Evolutionary conservation across 2,888 invertebrate genomes (phyloP).

Genomic region (Polydrusus pterygomalis): DNA sequence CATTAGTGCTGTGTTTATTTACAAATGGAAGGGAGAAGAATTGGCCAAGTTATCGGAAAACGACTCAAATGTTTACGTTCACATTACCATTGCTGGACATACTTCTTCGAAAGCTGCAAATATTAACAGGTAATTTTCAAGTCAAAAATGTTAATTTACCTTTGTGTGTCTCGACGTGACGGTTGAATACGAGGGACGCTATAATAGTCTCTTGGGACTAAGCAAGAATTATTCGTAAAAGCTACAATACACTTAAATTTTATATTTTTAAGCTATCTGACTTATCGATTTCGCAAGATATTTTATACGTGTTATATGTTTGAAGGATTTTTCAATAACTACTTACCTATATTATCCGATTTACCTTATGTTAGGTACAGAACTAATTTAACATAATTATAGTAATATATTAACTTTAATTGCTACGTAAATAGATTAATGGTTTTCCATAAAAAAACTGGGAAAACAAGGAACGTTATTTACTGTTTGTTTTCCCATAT

Average conservation of each 20-base stretch:
- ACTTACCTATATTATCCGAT: too few relatives aligned
- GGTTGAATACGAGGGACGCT: neutral
- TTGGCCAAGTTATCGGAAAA: slow-evolving; percentile 82
- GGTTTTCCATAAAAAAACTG: neutral
- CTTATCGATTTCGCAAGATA: too few relatives aligned
- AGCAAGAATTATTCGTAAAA: too few relatives aligned
- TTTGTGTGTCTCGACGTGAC: neutral
- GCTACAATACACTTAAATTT: too few relatives aligned
- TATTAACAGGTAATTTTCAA: slow-evolving; percentile 80
- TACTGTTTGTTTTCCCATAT: slow-evolving; percentile 2
- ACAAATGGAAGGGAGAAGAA: slow-evolving; percentile 85
- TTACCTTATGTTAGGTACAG: neutral
- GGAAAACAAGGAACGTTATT: neutral
- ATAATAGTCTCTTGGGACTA: too few relatives aligned
- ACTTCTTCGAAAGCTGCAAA: slow-evolving; percentile 75
- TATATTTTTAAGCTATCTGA: too few relatives aligned
- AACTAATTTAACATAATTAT: neutral
- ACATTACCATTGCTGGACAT: slow-evolving; percentile 80
- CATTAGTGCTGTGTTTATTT: slow-evolving; percentile 88
- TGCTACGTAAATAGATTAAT: slow-evolving; percentile 2
- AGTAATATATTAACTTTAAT: neutral
- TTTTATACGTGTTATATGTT: too few relatives aligned
- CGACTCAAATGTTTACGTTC: slow-evolving; percentile 80
- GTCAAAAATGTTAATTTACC: neutral
- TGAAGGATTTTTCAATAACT: neutral